Evolutionary conservation across 2,113 vertebrate species (phyloP).

Genomic region (Vulpes lagopus): DNA sequence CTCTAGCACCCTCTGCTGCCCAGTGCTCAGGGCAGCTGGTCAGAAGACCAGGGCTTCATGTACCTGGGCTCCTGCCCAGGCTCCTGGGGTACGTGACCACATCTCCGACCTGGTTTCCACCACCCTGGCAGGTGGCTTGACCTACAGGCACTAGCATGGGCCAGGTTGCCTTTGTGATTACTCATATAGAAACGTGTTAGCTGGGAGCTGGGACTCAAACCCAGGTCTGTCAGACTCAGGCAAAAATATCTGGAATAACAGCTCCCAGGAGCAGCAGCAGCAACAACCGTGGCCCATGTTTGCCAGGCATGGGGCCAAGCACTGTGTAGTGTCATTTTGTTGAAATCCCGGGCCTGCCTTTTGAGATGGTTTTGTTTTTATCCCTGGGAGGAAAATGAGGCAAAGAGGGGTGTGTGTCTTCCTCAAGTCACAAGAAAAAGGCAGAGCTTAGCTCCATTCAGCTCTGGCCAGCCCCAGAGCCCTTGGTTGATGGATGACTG

Average conservation of each 20-base stretch:
- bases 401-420: rapidly evolving
- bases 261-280: background rate
- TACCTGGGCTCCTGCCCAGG: no score
- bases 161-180: background rate
- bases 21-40: rapidly evolving
- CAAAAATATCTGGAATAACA: background rate
- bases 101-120: background rate
- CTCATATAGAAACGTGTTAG: rapidly evolving
- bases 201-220: background rate
- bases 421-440: background rate
- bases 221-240: background rate
- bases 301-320: rapidly evolving
- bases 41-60: no score
- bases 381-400: background rate
- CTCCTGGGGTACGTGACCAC: rapidly evolving
- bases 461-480: background rate
- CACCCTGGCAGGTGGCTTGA: background rate
- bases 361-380: background rate
- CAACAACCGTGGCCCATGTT: rapidly evolving
- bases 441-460: rapidly evolving
- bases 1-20: background rate
- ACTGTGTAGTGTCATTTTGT: rapidly evolving
- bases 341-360: no score
- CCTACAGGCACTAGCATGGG: background rate
- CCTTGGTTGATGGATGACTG: rapidly evolving